A percentile compares a stretch with the other conserved stretches of the same genome.
Evolutionary conservation across 2,113 vertebrate species (phyloP).

Genomic region (Trogon melanurus): DNA sequence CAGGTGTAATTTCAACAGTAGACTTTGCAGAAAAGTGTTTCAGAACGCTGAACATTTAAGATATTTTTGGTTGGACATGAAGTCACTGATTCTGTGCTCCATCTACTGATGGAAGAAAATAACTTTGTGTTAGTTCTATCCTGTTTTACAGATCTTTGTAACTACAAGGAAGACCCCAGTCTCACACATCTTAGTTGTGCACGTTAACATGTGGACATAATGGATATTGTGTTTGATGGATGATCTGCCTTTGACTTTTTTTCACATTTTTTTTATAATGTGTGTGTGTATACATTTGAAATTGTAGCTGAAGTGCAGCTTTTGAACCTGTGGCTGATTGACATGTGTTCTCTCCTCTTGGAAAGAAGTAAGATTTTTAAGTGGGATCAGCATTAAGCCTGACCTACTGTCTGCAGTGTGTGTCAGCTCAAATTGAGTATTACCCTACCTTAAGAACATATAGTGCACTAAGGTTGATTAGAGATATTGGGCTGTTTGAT

Average conservation of each 20-base stretch:
- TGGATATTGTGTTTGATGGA: not conserved
- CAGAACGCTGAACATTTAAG: not conserved
- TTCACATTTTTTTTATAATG: not conserved
- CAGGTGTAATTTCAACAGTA: not conserved
- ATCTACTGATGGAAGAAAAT: not conserved
- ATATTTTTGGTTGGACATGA: not conserved
- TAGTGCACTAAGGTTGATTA: not conserved
- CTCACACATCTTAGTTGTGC: not conserved
- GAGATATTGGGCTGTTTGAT: slow-evolving; percentile 8
- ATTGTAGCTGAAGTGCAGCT: not conserved
- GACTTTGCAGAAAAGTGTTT: not conserved
- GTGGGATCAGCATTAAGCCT: not conserved
- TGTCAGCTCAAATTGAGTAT: not conserved
- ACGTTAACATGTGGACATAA: not conserved
- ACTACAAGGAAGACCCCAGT: not conserved
- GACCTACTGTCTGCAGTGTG: not conserved
- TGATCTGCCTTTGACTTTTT: not conserved
- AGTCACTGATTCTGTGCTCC: not conserved
- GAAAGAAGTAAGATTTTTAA: not conserved
- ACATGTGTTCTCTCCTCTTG: not conserved
- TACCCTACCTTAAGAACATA: not conserved
- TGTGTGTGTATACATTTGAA: not conserved
- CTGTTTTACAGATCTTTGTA: not conserved
- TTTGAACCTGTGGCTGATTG: not conserved
- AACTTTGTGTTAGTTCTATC: not conserved